phyloP scores from a whole-genome alignment of 2,113 vertebrate species.

The Pomatostomus ruficeps region DNA sequence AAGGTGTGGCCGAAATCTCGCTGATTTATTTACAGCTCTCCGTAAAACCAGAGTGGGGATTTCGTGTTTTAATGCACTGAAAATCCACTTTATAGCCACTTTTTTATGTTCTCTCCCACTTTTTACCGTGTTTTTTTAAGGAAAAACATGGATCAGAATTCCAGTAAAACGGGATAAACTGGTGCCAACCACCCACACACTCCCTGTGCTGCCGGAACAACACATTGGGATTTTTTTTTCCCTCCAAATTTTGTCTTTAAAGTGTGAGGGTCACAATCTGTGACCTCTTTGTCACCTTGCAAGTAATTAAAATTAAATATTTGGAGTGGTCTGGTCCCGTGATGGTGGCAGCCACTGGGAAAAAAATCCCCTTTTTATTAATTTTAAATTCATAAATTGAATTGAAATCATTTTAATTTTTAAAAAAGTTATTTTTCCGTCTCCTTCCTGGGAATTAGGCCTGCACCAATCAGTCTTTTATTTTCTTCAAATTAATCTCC shows the following conservation, averaged over 20 bases:
- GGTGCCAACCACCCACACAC: rapidly evolving
- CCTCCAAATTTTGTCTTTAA: neutral
- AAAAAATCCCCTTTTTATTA: neutral
- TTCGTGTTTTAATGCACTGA: neutral
- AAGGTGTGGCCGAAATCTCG: neutral
- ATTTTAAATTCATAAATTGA: neutral
- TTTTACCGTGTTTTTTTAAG: neutral
- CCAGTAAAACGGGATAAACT: neutral
- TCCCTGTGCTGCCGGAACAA: neutral
- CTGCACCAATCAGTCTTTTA: neutral
- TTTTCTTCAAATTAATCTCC: neutral
- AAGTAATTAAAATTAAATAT: neutral
- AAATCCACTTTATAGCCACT: neutral
- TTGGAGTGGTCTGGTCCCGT: neutral
- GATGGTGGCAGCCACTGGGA: neutral
- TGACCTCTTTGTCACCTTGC: neutral
- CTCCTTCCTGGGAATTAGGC: neutral
- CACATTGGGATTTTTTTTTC: neutral
- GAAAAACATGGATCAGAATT: neutral
- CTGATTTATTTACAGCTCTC: neutral
- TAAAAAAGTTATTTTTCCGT: rapidly evolving
- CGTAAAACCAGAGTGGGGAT: neutral
- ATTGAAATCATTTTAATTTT: too few species aligned
- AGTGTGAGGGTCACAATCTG: neutral
- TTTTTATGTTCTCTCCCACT: neutral